Evolutionary conservation across 2,888 invertebrate species (phyloP).

Genomic region (Apodemia mormo): DNA sequence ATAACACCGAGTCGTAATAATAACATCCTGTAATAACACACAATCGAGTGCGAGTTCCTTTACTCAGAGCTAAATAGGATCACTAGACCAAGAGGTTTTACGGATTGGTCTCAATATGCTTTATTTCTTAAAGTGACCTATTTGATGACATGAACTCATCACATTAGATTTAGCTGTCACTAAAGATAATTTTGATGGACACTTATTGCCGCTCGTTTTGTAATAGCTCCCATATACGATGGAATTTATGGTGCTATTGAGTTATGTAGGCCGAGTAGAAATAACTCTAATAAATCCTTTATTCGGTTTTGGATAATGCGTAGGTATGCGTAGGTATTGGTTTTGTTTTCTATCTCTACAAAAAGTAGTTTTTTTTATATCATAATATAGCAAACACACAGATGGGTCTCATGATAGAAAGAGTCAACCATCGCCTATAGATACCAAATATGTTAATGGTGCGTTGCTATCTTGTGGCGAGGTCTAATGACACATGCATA

Average conservation of each 20-base stretch:
- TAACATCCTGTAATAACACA: too few species aligned
- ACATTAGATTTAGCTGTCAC: conserved; percentile 41
- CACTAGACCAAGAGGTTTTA: too few species aligned
- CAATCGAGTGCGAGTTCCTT: too few species aligned
- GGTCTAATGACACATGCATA: too few species aligned
- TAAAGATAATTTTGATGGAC: conserved; percentile 43
- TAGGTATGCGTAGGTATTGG: conserved; percentile 5
- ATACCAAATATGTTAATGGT: too few species aligned
- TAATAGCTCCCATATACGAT: conserved; percentile 35
- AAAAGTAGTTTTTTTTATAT: neutral
- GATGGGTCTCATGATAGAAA: too few species aligned
- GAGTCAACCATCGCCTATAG: too few species aligned
- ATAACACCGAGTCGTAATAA: too few species aligned
- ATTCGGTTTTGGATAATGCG: conserved; percentile 2
- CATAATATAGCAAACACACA: too few species aligned
- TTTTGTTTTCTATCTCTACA: neutral
- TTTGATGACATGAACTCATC: conserved; percentile 27
- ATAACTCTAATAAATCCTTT: conserved; percentile 10
- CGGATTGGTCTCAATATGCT: too few species aligned
- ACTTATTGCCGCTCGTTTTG: conserved; percentile 42
- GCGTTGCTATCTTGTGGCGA: too few species aligned
- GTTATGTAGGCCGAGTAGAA: conserved; percentile 31
- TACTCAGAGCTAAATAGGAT: too few species aligned
- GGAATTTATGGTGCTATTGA: conserved; percentile 32
- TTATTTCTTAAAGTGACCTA: neutral